phyloP scores from a whole-genome alignment of 35 echinoderm and acorn worm genomes.

The Ophiothrix spiculata region DNA sequence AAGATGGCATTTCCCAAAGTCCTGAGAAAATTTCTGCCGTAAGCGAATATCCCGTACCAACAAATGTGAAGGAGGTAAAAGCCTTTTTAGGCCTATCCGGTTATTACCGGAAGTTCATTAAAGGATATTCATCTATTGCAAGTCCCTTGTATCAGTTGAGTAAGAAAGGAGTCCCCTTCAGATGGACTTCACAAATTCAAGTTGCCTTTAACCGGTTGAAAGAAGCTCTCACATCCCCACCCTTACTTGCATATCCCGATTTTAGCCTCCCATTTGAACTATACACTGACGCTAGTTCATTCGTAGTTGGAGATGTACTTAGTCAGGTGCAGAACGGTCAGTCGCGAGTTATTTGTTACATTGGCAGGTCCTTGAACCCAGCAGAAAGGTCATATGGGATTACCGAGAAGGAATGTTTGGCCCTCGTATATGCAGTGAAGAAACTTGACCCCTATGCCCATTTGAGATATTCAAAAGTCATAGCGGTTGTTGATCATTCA shows the following conservation, averaged over 20 bases:
- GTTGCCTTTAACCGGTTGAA: conserved; percentile 43
- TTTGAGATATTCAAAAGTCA: conserved; percentile 28
- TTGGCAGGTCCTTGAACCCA: conserved; percentile 37
- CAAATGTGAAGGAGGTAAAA: conserved; percentile 18
- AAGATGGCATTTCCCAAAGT: conserved; percentile 26
- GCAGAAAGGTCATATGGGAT: conserved; percentile 35
- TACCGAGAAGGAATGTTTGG: conserved; percentile 33
- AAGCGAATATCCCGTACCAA: conserved; percentile 17
- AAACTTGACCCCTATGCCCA: conserved; percentile 37
- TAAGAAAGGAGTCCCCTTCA: conserved; percentile 26
- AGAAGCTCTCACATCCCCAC: conserved; percentile 29
- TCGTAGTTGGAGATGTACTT: conserved; percentile 56
- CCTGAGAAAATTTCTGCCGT: conserved; percentile 28
- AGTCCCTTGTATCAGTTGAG: conserved; percentile 30
- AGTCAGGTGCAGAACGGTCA: conserved; percentile 37
- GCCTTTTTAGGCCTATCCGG: conserved; percentile 24
- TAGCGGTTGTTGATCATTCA: conserved; percentile 46
- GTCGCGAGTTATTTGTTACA: conserved; percentile 65
- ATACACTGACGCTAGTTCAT: conserved; percentile 60
- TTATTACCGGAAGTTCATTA: conserved; percentile 34
- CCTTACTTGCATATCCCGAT: conserved; percentile 58
- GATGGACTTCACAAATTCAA: conserved; percentile 57
- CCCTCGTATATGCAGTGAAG: background rate
- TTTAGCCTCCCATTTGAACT: conserved; percentile 42
- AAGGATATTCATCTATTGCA: conserved; percentile 3